phyloP scores from a whole-genome alignment of 2,888 invertebrate species.

The Polyploca ridens region DNA sequence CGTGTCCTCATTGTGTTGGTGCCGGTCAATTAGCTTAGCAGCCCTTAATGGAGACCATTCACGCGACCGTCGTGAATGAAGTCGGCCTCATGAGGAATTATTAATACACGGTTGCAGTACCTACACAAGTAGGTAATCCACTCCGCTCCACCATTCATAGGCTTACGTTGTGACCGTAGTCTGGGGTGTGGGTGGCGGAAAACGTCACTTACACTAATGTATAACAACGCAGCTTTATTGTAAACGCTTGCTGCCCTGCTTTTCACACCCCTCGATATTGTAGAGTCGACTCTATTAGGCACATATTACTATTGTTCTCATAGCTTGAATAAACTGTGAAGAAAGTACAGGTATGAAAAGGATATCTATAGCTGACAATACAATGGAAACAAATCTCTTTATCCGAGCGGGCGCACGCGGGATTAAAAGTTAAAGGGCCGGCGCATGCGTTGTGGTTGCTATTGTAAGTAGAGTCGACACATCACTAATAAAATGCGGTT shows the following conservation, averaged over 20 bases:
- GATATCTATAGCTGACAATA: too few relatives aligned
- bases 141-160: conserved; percentile 39
- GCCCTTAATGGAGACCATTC: conserved; percentile 73
- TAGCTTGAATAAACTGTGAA: too few relatives aligned
- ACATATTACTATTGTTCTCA: too few relatives aligned
- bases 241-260: neutral
- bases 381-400: conserved; percentile 20
- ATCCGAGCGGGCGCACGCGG: conserved; percentile 48
- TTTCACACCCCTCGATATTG: neutral
- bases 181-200: conserved; percentile 42
- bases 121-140: conserved; percentile 28
- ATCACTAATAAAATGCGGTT: conserved; percentile 57
- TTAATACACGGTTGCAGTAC: conserved; percentile 37
- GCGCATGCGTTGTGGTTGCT: conserved; percentile 54
- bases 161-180: conserved; percentile 25
- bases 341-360: too few relatives aligned
- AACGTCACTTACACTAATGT: conserved; percentile 26
- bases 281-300: neutral
- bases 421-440: conserved; percentile 33
- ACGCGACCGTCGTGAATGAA: conserved; percentile 70
- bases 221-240: neutral
- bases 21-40: conserved; percentile 71
- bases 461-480: conserved; percentile 35
- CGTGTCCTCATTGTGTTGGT: conserved; percentile 61
- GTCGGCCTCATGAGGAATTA: conserved; percentile 48